Base-by-base conservation (phyloP, 2,113 vertebrate genomes). In the Aix galericulata region DNA sequence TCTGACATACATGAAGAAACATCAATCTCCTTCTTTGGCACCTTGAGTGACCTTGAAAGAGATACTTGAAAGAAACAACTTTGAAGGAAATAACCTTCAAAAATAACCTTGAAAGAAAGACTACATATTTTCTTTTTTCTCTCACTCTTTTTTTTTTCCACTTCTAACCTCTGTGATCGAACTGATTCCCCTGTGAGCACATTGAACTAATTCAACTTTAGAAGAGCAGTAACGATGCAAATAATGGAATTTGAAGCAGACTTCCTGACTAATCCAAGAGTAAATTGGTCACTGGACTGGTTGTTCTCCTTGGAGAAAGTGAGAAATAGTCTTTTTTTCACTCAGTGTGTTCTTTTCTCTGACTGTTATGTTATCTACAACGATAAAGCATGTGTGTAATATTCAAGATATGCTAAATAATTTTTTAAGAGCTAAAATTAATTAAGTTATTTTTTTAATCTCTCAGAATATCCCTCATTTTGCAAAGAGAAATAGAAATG, bases 211-310 rank as follows among this genome's bases (percentile, higher is more conserved):
- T 89, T 86, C 25, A 63, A 53, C 16, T 83, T 77, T 14, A 89
- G 36, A 46, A 71, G n/a, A 88, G 12, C 11, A 82, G 36, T 38
- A 78, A 29, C 6, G 88, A 50, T 38, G 27, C 6, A 87, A 71
- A 81, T 68, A 77, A 9, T 29, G 46, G 31, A 93, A 85, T 53
- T 83, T 74, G 63, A 31, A 76, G 17, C 12, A 50, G 40, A 25
- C 13, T 79, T 66, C 44, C 17, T 53, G 21, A 69, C 10, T 80
- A 85, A 66, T 53, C 48, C 38, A 56, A 67, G 29, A 73, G 23
- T 58, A 85, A 89, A 75, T 75, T 89, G 32, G 79, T 85, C 71
- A 56, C 17, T 76, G 29, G 17, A 85, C 29, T 82, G 26, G 66
- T 31, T 68, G 6, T 5, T 22, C 13, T 74, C 59, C 31, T 69